Percentiles rank a stretch among this genome's conserved stretches.
phyloP scores from a whole-genome alignment of 2,888 invertebrate species.

The Leptinotarsa rubiginosa region DNA sequence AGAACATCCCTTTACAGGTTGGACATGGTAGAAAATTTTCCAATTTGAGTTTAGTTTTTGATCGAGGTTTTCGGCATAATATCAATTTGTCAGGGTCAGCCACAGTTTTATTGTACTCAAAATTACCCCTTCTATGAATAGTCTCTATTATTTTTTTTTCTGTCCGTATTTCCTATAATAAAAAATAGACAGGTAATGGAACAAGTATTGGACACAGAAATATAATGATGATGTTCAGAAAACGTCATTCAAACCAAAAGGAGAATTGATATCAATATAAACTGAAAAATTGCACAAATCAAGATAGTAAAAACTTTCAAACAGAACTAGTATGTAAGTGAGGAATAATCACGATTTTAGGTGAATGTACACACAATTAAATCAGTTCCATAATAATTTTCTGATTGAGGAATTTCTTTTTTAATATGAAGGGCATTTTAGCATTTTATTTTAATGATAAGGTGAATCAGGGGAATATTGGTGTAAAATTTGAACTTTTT shows the following conservation, averaged over 20 bases:
- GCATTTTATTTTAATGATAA: too few relatives aligned
- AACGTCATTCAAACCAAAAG: not conserved
- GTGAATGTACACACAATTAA: too few relatives aligned
- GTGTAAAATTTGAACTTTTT: too few relatives aligned
- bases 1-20: constrained; percentile 20
- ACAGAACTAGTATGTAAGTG: too few relatives aligned
- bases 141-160: constrained; percentile 20
- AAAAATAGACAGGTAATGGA: constrained; percentile 10
- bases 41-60: constrained; percentile 23
- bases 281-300: constrained; percentile 9
- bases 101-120: constrained; percentile 25
- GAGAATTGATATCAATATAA: constrained; percentile 2
- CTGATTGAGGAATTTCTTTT: too few relatives aligned
- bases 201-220: constrained; percentile 11
- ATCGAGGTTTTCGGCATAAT: constrained; percentile 21
- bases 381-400: too few relatives aligned
- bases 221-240: constrained; percentile 17
- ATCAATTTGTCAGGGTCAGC: constrained; percentile 18
- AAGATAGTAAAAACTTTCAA: not conserved
- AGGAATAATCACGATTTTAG: too few relatives aligned
- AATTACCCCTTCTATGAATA: constrained; percentile 25
- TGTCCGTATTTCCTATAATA: constrained; percentile 15
- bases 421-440: too few relatives aligned
- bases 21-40: constrained; percentile 17
- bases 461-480: too few relatives aligned